phyloP scores from a whole-genome alignment of 2,797 vertebrate species.

The Poeciliopsis infans region DNA sequence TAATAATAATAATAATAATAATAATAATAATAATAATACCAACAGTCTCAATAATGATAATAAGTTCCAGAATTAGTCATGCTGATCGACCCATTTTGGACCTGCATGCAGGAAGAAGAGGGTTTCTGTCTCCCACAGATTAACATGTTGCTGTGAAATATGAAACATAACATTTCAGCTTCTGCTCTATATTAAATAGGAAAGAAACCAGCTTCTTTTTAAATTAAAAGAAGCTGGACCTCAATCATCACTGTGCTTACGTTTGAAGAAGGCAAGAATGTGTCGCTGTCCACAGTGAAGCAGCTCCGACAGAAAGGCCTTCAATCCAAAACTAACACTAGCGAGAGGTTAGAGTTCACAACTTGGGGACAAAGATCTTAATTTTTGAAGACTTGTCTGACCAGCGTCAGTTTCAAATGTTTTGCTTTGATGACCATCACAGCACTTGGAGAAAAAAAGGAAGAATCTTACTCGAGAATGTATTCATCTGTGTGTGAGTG shows the following conservation, averaged over 20 bases:
- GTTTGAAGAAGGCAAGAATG: neutral
- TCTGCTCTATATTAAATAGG: too few relatives aligned
- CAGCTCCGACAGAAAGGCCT: neutral
- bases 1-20: neutral
- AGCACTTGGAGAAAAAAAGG: neutral
- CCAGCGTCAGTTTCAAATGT: neutral
- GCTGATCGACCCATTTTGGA: neutral
- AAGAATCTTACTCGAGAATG: neutral
- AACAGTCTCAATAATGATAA: neutral
- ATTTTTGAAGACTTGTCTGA: neutral
- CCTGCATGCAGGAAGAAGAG: neutral
- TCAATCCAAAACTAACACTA: neutral
- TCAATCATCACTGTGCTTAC: too few relatives aligned
- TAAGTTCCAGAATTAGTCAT: neutral
- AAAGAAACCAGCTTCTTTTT: too few relatives aligned
- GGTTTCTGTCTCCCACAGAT: neutral
- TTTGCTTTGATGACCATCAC: neutral
- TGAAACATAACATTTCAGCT: too few relatives aligned
- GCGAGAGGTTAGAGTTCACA: neutral
- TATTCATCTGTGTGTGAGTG: neutral
- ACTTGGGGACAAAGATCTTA: neutral
- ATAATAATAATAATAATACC: neutral
- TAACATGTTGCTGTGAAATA: neutral
- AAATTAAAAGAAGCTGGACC: neutral
- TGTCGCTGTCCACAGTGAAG: neutral